phyloP scores from a whole-genome alignment of 2,797 vertebrate genomes.

The Sebastes diaconus region DNA sequence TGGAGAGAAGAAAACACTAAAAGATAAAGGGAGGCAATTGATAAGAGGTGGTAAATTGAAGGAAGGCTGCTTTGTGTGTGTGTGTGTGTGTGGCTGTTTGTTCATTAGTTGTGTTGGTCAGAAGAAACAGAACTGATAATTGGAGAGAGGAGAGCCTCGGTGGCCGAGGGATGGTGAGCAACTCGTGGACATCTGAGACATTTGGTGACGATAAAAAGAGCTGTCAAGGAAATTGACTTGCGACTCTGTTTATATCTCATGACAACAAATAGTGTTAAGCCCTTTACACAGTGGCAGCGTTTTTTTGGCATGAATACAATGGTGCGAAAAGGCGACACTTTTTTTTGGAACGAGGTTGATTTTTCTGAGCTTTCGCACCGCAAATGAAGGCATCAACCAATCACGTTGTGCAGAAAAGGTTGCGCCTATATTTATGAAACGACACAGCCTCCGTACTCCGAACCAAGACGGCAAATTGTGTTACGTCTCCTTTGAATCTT shows the following conservation, averaged over 20 bases:
- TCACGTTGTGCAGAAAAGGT: too few species aligned
- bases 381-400: too few species aligned
- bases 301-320: neutral
- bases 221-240: neutral
- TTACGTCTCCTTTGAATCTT: too few species aligned
- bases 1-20: slow-evolving; percentile 50
- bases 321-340: too few species aligned
- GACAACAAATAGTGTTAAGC: neutral
- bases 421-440: too few species aligned
- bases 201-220: neutral
- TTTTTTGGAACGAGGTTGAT: too few species aligned
- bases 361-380: too few species aligned
- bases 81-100: slow-evolving; percentile 18
- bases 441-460: too few species aligned
- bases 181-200: slow-evolving; percentile 1
- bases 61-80: slow-evolving; percentile 3
- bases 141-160: slow-evolving; percentile 27
- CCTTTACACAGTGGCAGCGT: too few species aligned
- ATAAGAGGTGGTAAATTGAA: slow-evolving; percentile 61
- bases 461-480: too few species aligned
- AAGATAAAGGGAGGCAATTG: slow-evolving; percentile 61
- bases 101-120: slow-evolving; percentile 50
- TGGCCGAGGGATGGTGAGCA: neutral
- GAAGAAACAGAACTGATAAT: slow-evolving; percentile 59
- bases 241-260: neutral